These are phyloP conservation scores for Gnathonemus longibarbis DNA, from an alignment of 2,113 vertebrate genomes.

Conservation along the genomic window DNA sequence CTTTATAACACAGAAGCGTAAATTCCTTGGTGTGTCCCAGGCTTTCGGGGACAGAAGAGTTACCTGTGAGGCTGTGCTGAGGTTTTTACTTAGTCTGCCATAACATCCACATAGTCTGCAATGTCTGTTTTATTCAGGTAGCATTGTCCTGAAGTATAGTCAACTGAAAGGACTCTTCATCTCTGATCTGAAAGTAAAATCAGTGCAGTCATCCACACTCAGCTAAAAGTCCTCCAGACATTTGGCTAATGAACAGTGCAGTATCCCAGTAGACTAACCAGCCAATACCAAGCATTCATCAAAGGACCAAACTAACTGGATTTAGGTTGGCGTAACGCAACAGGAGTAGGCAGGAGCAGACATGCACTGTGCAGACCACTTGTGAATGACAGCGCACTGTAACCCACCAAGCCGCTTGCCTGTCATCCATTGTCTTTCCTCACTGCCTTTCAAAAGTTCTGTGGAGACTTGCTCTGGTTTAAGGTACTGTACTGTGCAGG, in stretches of 20 bases:
- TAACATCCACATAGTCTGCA: background rate
- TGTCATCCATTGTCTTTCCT: conserved; percentile 2
- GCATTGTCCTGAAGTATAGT: background rate
- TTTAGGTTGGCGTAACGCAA: background rate
- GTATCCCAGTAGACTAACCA: background rate
- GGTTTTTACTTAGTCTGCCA: background rate
- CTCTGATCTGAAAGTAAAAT: conserved; percentile 19
- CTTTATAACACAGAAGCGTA: background rate
- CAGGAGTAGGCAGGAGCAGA: background rate
- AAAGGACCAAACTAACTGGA: background rate
- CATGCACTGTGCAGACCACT: background rate
- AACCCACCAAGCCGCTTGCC: background rate
- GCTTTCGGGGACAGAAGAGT: background rate
- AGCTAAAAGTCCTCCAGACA: background rate
- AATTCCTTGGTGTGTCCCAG: background rate
- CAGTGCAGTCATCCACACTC: background rate
- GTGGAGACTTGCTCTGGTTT: background rate
- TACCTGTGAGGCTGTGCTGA: background rate
- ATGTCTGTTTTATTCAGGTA: conserved; percentile 12
- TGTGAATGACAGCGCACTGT: background rate
- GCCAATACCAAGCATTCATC: background rate
- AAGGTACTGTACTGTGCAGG: background rate
- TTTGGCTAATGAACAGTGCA: background rate
- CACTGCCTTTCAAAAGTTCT: background rate
- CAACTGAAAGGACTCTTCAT: conserved; percentile 6